Percentiles rank a stretch among this genome's conserved stretches.
These are phyloP conservation scores for Phania funesta DNA, from an alignment of 2,888 invertebrate genomes.

Conservation along the genomic window DNA sequence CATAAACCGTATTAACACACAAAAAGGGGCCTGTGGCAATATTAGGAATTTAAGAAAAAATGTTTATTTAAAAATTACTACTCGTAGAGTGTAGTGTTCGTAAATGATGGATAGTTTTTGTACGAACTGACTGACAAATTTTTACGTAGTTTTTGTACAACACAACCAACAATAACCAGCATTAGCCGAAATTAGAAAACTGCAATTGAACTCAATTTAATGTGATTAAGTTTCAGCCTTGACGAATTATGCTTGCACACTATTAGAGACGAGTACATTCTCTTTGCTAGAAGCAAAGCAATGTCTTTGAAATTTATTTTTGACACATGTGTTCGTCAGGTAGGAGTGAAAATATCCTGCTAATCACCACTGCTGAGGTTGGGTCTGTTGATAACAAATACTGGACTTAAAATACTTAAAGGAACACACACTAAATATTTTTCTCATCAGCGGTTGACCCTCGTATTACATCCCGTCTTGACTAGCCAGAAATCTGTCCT, in stretches of 20 bases:
- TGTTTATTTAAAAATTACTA: neutral
- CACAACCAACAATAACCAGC: neutral
- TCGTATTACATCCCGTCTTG: too few species aligned
- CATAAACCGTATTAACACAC: constrained; percentile 46
- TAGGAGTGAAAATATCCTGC: too few species aligned
- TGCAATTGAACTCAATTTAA: constrained; percentile 50
- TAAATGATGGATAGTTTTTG: constrained; percentile 42
- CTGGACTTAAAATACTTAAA: too few species aligned
- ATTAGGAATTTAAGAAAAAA: neutral
- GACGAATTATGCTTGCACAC: neutral
- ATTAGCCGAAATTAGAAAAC: neutral
- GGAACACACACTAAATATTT: too few species aligned
- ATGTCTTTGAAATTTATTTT: too few species aligned
- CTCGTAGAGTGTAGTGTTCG: neutral
- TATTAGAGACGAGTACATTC: neutral
- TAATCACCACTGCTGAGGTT: too few species aligned
- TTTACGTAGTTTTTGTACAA: constrained; percentile 13
- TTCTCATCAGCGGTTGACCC: too few species aligned
- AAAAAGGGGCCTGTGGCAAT: neutral
- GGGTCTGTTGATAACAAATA: too few species aligned
- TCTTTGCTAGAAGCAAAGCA: too few species aligned
- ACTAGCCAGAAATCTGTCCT: too few species aligned
- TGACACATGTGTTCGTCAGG: too few species aligned
- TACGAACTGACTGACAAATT: constrained; percentile 4
- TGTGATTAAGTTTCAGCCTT: neutral